These are phyloP conservation scores for Rhinatrema bivittatum DNA, from an alignment of 2,797 vertebrate species.

Conservation along the genomic window DNA sequence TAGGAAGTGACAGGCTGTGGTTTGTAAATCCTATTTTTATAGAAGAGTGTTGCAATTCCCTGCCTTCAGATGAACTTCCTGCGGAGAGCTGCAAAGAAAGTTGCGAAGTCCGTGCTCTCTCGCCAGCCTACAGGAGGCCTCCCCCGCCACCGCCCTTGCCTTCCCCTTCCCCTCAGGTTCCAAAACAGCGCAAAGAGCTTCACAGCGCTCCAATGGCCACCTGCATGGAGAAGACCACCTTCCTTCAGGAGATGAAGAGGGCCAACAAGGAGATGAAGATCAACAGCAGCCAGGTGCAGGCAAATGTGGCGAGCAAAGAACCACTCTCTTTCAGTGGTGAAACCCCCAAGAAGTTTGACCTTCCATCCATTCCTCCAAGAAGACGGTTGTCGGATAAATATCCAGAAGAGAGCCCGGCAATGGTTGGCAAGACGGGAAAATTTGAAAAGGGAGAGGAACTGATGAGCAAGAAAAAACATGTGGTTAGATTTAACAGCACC, in stretches of 20 bases:
- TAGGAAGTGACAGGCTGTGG: constrained; percentile 64
- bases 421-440: constrained; percentile 6
- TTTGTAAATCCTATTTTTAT: constrained; percentile 82
- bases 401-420: constrained; percentile 18
- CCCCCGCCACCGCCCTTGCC: constrained; percentile 46
- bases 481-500: neutral
- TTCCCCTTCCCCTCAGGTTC: constrained; percentile 19
- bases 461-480: constrained; percentile 6
- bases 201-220: constrained; percentile 15
- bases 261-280: constrained; percentile 33
- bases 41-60: constrained; percentile 57
- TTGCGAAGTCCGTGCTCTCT: neutral
- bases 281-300: constrained; percentile 2
- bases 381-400: constrained; percentile 42
- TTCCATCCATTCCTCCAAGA: constrained; percentile 49
- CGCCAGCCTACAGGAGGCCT: constrained; percentile 41
- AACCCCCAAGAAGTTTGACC: constrained; percentile 18
- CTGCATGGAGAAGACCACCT: constrained; percentile 24
- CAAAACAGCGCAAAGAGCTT: constrained; percentile 22
- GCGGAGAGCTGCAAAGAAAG: constrained; percentile 31
- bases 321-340: neutral
- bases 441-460: neutral
- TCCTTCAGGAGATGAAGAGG: constrained; percentile 24
- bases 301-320: constrained; percentile 21
- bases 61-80: constrained; percentile 22